Percentiles rank a stretch among this genome's conserved stretches.
Conservation (phyloP, 35 echinoderm and acorn worm genomes). For the Holothuria glaberrima region DNA sequence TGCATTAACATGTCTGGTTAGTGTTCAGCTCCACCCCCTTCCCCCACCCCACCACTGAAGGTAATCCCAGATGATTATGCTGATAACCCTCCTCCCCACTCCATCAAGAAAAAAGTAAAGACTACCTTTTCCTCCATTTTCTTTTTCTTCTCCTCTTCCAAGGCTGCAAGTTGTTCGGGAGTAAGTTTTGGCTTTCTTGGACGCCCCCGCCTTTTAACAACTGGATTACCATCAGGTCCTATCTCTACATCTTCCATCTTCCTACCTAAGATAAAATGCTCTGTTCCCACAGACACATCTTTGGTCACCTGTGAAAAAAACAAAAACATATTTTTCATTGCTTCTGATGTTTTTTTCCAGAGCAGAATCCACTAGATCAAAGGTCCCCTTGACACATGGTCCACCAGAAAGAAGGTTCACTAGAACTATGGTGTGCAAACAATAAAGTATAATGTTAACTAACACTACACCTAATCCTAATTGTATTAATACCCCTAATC, state of each 20-base stretch:
- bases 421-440: too few relatives aligned
- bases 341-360: too few relatives aligned
- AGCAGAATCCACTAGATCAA: too few relatives aligned
- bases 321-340: not conserved
- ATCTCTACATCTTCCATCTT: constrained; percentile 59
- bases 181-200: constrained; percentile 67
- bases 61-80: too few relatives aligned
- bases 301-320: constrained; percentile 73
- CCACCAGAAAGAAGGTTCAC: too few relatives aligned
- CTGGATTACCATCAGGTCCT: constrained; percentile 41
- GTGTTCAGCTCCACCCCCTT: too few relatives aligned
- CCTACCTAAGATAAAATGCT: constrained; percentile 75
- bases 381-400: too few relatives aligned
- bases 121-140: constrained; percentile 51
- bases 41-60: too few relatives aligned
- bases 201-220: constrained; percentile 57
- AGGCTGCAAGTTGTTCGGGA: constrained; percentile 62
- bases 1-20: too few relatives aligned
- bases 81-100: not conserved
- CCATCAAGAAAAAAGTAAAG: not conserved
- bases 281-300: constrained; percentile 80
- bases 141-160: constrained; percentile 60
- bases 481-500: too few relatives aligned
- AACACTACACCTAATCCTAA: too few relatives aligned
- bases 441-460: too few relatives aligned